These are phyloP conservation scores for Pollachius pollachius DNA, from an alignment of 2,113 vertebrate genomes.

Conservation along the genomic window DNA sequence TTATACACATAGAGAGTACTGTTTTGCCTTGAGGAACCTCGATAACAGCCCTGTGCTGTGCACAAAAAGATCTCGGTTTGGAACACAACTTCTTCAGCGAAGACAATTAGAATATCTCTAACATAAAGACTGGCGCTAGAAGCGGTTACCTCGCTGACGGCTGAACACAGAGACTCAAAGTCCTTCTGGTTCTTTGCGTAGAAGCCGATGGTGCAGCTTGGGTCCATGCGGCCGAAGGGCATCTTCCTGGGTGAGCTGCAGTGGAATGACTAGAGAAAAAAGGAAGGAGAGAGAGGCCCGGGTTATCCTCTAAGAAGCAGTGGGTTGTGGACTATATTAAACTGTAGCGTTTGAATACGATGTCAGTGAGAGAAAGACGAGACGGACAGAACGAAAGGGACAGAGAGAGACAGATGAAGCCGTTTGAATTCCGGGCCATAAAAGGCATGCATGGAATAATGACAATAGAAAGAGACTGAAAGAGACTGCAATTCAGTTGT, in stretches of 20 bases:
- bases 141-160: constrained; percentile 75
- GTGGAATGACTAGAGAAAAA: constrained; percentile 80
- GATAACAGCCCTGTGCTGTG: neutral
- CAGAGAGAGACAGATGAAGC: neutral
- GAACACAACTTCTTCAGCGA: too few species aligned
- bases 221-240: constrained; percentile 88
- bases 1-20: too few species aligned
- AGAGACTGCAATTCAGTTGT: constrained; percentile 14
- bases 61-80: too few species aligned
- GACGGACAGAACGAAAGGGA: neutral
- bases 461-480: neutral
- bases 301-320: neutral
- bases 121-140: too few species aligned
- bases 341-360: neutral
- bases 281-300: neutral
- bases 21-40: too few species aligned
- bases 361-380: neutral
- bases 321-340: neutral
- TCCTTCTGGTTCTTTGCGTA: constrained; percentile 81
- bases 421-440: neutral
- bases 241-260: constrained; percentile 89
- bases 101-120: too few species aligned
- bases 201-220: constrained; percentile 90
- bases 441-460: neutral
- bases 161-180: constrained; percentile 82